Percentiles rank a stretch among this genome's conserved stretches.
phyloP scores from a whole-genome alignment of 2,888 invertebrate species.

The Oxystoma pomonae region DNA sequence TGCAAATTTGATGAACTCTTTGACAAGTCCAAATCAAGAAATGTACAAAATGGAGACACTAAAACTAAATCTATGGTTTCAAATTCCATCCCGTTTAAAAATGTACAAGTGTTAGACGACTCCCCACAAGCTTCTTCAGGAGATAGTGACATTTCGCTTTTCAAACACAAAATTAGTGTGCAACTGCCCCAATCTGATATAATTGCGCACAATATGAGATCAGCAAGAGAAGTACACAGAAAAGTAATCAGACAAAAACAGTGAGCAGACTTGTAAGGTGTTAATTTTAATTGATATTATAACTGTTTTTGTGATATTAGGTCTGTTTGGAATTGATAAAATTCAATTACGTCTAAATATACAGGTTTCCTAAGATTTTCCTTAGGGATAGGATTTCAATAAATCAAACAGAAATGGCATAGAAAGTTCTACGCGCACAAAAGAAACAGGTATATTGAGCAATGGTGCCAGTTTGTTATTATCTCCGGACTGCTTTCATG shows the following conservation, averaged over 20 bases:
- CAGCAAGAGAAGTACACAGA: background rate
- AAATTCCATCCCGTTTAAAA: slow-evolving; percentile 29
- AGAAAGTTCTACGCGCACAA: no score
- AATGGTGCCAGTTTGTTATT: no score
- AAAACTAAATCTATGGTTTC: slow-evolving; percentile 16
- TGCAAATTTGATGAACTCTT: background rate
- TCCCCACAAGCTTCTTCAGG: background rate
- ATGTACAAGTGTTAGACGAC: slow-evolving; percentile 12
- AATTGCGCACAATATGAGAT: background rate
- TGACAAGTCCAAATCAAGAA: background rate
- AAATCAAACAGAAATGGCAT: no score
- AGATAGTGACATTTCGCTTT: slow-evolving; percentile 14
- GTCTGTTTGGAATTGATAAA: no score
- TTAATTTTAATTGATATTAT: no score
- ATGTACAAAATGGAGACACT: background rate
- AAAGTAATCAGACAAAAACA: background rate
- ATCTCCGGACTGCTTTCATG: no score
- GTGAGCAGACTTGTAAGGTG: no score
- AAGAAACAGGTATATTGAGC: no score
- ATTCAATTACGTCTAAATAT: no score
- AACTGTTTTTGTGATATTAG: no score
- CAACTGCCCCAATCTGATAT: slow-evolving; percentile 5
- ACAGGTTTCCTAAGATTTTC: no score
- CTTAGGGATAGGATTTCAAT: no score
- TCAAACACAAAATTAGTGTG: slow-evolving; percentile 33